Evolutionary conservation across 2,888 invertebrate species (phyloP).

Genomic region (Carcina quercana): DNA sequence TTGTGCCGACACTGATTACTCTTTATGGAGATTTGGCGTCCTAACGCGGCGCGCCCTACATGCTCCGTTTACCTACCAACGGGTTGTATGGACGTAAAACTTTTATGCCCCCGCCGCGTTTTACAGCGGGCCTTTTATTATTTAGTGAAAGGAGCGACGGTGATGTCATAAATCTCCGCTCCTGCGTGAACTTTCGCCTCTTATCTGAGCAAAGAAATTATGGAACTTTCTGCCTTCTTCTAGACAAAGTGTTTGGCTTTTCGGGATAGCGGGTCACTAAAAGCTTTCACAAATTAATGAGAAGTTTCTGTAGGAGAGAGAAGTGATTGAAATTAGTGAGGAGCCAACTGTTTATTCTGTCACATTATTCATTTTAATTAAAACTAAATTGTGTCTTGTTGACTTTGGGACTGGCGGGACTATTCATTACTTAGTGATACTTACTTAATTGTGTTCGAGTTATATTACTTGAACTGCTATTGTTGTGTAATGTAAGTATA

Average conservation of each 20-base stretch:
- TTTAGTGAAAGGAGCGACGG: constrained; percentile 73
- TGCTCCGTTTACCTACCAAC: constrained; percentile 54
- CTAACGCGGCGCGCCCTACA: constrained; percentile 43
- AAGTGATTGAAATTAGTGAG: constrained; percentile 27
- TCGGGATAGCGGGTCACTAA: constrained; percentile 60
- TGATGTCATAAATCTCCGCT: constrained; percentile 73
- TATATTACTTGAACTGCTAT: constrained; percentile 1
- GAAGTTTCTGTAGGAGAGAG: constrained; percentile 32
- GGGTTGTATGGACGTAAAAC: constrained; percentile 72
- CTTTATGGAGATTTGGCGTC: constrained; percentile 64
- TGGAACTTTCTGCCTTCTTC: constrained; percentile 70
- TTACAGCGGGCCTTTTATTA: constrained; percentile 73
- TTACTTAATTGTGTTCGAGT: neutral
- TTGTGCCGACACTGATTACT: constrained; percentile 65
- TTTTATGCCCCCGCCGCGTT: constrained; percentile 69
- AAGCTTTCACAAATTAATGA: constrained; percentile 61
- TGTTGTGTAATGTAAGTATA: no score
- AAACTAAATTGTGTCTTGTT: constrained; percentile 1
- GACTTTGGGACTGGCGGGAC: neutral
- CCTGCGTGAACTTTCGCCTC: constrained; percentile 73
- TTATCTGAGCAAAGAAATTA: constrained; percentile 73
- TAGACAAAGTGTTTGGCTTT: constrained; percentile 73
- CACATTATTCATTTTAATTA: constrained; percentile 19
- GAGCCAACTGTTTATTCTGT: constrained; percentile 16
- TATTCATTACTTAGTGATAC: neutral